Percentiles rank a stretch among this genome's conserved stretches.
Evolutionary conservation across 1,140 invertebrate species (phyloP).

Genomic region (Argopecten irradians): DNA sequence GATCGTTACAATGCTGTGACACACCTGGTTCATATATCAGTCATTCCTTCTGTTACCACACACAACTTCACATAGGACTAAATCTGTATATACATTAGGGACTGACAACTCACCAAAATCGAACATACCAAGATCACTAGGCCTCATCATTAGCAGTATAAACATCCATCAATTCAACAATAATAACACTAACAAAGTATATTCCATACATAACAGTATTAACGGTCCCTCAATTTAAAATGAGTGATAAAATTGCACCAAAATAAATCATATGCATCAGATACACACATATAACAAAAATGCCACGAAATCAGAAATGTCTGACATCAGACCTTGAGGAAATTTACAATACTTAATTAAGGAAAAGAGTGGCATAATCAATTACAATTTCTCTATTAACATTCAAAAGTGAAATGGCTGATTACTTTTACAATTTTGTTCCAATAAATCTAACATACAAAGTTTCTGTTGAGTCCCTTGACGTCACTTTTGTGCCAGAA

Average conservation of each 20-base stretch:
- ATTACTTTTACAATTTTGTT: no score
- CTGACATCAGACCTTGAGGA: neutral
- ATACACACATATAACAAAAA: neutral
- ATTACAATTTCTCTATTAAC: no score
- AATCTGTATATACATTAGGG: no score
- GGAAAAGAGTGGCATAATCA: no score
- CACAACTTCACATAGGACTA: neutral
- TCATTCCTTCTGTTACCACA: neutral
- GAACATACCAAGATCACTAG: neutral
- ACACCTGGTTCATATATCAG: no score
- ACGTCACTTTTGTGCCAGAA: neutral
- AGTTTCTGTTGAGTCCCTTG: no score
- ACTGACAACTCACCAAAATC: neutral
- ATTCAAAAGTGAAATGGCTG: no score
- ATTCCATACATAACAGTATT: neutral
- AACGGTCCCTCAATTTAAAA: neutral
- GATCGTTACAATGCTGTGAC: no score
- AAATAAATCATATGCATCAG: neutral
- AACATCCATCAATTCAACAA: neutral
- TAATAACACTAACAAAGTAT: neutral
- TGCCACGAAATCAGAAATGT: neutral
- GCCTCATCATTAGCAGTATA: neutral
- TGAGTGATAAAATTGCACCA: slow-evolving; percentile 10
- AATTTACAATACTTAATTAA: no score
- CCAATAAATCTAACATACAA: no score